Evolutionary conservation across 2,113 vertebrate genomes (phyloP).

Genomic region (Tenebrosternarchus preto): DNA sequence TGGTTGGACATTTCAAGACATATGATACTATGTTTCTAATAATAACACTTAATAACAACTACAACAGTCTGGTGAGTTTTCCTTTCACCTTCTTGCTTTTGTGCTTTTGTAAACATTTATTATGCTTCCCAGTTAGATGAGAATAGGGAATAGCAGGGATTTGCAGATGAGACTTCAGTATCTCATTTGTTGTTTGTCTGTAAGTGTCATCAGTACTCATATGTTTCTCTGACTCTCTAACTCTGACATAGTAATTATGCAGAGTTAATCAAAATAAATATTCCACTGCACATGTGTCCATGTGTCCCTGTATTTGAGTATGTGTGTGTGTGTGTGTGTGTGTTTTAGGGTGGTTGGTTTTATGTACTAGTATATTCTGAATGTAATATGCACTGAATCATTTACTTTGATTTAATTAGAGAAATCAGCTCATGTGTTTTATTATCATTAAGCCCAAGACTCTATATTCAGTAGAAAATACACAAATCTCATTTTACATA

Average conservation of each 20-base stretch:
- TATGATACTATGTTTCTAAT: too few relatives aligned
- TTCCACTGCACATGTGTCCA: neutral
- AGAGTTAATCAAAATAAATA: slow-evolving; percentile 35
- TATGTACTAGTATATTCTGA: neutral
- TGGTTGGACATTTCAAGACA: too few relatives aligned
- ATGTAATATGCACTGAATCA: slow-evolving; percentile 2
- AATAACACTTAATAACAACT: too few relatives aligned
- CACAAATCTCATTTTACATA: slow-evolving; percentile 30
- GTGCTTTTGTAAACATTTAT: neutral
- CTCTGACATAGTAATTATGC: slow-evolving; percentile 45
- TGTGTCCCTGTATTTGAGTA: slow-evolving; percentile 2
- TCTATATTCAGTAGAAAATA: slow-evolving; percentile 33
- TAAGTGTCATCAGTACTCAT: slow-evolving; percentile 24
- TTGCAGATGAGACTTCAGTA: slow-evolving; percentile 28
- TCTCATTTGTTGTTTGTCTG: slow-evolving; percentile 11
- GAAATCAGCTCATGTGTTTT: slow-evolving; percentile 18
- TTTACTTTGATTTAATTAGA: slow-evolving; percentile 23
- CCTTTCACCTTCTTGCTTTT: neutral
- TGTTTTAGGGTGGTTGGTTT: neutral
- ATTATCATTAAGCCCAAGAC: slow-evolving; percentile 9
- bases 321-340: slow-evolving; percentile 23
- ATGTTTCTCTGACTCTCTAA: slow-evolving; percentile 18
- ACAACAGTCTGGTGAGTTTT: neutral
- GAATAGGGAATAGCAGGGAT: slow-evolving; percentile 13
- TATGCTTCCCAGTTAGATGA: slow-evolving; percentile 5